Evolutionary conservation across 92 coral and sea anemone genomes (phyloP).

Genomic region (Phenganax stokvisi): DNA sequence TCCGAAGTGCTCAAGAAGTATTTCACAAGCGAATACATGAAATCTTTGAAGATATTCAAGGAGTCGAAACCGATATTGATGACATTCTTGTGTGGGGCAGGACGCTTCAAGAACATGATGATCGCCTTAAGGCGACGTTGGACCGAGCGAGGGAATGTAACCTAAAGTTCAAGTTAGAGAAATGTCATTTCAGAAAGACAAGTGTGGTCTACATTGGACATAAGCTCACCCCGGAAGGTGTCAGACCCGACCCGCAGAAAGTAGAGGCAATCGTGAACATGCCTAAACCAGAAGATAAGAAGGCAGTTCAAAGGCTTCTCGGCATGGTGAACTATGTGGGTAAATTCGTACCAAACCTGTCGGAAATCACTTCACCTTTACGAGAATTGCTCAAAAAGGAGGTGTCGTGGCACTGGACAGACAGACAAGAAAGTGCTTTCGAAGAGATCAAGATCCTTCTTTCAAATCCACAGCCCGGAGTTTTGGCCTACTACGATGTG

Average conservation of each 20-base stretch:
- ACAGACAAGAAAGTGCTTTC: background rate
- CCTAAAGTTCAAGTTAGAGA: background rate
- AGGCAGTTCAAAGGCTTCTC: background rate
- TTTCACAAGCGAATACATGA: no score
- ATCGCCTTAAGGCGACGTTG: background rate
- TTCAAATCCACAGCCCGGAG: background rate
- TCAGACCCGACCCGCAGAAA: background rate
- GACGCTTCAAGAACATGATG: background rate
- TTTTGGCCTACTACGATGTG: background rate
- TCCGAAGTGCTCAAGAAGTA: no score
- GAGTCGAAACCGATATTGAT: no score
- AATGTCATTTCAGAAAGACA: background rate
- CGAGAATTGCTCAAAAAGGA: background rate
- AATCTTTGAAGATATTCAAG: no score
- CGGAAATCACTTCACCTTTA: background rate
- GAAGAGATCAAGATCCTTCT: background rate
- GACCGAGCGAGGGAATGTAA: background rate
- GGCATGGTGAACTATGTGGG: background rate
- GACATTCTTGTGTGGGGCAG: no score
- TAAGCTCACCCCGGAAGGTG: background rate
- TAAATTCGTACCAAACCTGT: conserved; percentile 3
- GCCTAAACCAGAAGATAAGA: background rate
- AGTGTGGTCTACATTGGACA: background rate
- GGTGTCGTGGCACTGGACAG: background rate
- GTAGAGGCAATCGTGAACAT: background rate